Evolutionary conservation across 1,140 invertebrate species (phyloP), one percentile per base, ranked within the genome.

Genomic region (Matsumurasca onukii): DNA sequence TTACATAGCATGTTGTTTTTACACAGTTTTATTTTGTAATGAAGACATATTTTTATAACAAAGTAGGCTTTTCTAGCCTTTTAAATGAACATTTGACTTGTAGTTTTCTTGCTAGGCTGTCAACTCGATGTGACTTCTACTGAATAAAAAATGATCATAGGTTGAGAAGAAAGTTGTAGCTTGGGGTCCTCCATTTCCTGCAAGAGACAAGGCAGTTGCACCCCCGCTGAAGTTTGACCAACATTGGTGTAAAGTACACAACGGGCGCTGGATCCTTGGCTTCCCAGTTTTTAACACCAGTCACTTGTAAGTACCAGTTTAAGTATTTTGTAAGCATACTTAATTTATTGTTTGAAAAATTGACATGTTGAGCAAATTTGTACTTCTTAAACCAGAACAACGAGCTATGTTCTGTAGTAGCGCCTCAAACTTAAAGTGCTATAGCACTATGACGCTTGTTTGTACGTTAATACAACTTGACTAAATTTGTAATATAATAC

Each of bases 111-210:
- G n/a, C n/a, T n/a, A n/a, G n/a, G n/a, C n/a, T n/a, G n/a, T n/a
- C n/a, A n/a, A n/a, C n/a, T n/a, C n/a, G n/a, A n/a, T n/a, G n/a
- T n/a, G n/a, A n/a, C n/a, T n/a, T n/a, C n/a, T n/a, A n/a, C n/a
- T n/a, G n/a, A n/a, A n/a, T n/a, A n/a, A n/a, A n/a, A n/a, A n/a
- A n/a, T n/a, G n/a, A n/a, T n/a, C n/a, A n/a, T 52, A 52, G 49
- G 5, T 9, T 2, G 55, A 59, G 22, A 9, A 25, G 5, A 13
- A 59, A 25, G 55, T 59, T 9, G 13, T 59, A n/a, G 55, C 25
- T 13, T 59, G 55, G 55, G 55, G 55, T 9, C 55, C 55, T 59
- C 25, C 55, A 5, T 27, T 29, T 5, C 55, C 55, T 27, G 9
- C 25, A 3, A 5, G 3, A 9, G 5, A 13, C 9, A 2, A 24